Base-by-base conservation (phyloP, 2,113 vertebrate genomes). In the Ceyx cyanopectus region DNA sequence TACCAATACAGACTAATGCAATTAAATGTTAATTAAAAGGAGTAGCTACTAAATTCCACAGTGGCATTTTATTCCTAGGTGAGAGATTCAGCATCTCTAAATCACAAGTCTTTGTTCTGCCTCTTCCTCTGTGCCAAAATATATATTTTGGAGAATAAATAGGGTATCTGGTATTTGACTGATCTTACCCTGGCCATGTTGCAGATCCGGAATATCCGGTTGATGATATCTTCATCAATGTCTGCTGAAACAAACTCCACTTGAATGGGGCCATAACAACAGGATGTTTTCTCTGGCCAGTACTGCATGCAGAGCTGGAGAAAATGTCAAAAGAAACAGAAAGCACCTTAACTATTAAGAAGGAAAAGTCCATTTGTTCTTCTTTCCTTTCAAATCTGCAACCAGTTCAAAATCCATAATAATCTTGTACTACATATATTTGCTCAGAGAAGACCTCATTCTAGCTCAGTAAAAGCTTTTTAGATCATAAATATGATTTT, bases 211-310 rank as follows among this genome's bases (percentile, higher is more conserved):
- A 99, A 99, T 98, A 99, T 99, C 63, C 99, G 97, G 96, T 99
- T 99, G 97, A 99, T 99, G 97, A 99, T 99, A 93, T 99, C 99
- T 51, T 99, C 99, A 9, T 99, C 99, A 2, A 99, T 99, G 96
- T 99, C 99, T 23, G 99, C 99, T 0, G 99, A 99, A 90, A 99
- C 99, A 82, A 99, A 99, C 96, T 99, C 99, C 50, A 99, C 99
- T 65, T 99, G 99, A 93, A 99, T 98, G 5, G 99, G 99, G 5
- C 99, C 99, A 0, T 99, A 99, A 87, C 99, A 99, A 54, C 99
- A 99, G 2, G 99, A 99, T 0, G 98, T 99, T 95, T 99, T 99
- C 97, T 99, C 99, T 0, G 99, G 99, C 99, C 99, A 99, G 97
- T 99, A 99, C 97, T 99, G 99, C 98, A 99, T 99, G 95, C 99